A percentile compares a stretch with the other conserved stretches of the same genome.
phyloP scores from a whole-genome alignment of 1,140 invertebrate species.

The Diprion similis region DNA sequence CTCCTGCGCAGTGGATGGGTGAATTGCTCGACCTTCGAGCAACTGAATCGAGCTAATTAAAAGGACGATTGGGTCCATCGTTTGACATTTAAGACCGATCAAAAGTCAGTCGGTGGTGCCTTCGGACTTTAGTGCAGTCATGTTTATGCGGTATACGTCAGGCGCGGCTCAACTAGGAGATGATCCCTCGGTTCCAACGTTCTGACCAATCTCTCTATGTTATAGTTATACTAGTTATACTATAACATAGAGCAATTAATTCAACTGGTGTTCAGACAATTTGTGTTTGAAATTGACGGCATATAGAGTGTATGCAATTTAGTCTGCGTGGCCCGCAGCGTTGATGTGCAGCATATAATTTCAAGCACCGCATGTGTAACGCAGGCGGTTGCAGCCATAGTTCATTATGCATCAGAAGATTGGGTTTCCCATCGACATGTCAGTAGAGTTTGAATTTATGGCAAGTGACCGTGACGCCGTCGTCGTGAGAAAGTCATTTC shows the following conservation, averaged over 20 bases:
- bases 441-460: background rate
- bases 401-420: background rate
- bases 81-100: constrained; percentile 5
- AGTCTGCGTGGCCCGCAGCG: no score
- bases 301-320: no score
- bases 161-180: background rate
- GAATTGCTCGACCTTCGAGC: background rate
- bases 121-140: background rate
- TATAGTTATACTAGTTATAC: no score
- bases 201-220: background rate
- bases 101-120: constrained; percentile 1
- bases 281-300: no score
- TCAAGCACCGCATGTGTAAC: no score
- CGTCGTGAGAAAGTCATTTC: background rate
- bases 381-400: no score
- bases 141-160: background rate
- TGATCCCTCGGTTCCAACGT: background rate
- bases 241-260: no score
- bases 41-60: background rate
- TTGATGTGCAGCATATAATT: no score
- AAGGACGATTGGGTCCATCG: background rate
- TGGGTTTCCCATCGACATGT: background rate
- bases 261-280: no score
- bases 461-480: background rate
- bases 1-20: background rate